Evolutionary conservation across 1,140 invertebrate species (phyloP), one percentile per base, ranked within the genome.

Genomic region (Chelonus insularis): DNA sequence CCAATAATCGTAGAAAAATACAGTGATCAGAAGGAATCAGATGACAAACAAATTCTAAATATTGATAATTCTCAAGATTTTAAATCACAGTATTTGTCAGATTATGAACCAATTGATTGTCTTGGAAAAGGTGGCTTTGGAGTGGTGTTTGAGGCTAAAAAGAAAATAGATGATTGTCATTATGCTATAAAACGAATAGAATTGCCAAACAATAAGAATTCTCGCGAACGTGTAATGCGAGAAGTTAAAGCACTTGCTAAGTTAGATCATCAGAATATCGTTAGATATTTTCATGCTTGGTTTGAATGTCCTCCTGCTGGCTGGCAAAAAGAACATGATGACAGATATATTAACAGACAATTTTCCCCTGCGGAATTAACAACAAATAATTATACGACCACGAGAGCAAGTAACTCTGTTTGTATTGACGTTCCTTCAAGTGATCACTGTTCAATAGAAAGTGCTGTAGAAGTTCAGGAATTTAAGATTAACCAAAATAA

Each of bases 151-250:
- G 92, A 98, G 78, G 95, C 93, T 0, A 91, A 87, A 74, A 97
- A 98, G 76, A 96, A 94, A 80, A 89, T 98, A 55, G 97, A 99
- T 77, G 92, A 97, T 71, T 91, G 93, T 70, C 85, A 89, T 65
- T 99, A 99, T 83, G 97, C 97, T 16, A 89, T 99, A 0, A 99
- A 99, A 82, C 86, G 96, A 70, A 98, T 98, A 47, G 86, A 88
- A 5, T 80, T 98, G 58, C 92, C 94, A 8, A 91, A 91, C 68
- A 91, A 92, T 68, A 84, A 88, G 67, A 86, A 88, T 58, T 89
- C 91, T 4, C 85, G 91, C 64, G 90, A 96, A 41, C 87, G 91
- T 32, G 95, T 98, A 0, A 86, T 97, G 82, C 84, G 97, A 32
- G 97, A 99, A 83, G 96, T 98, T 0, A 90, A 91, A 70, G 95